Evolutionary conservation across 2,888 invertebrate species (phyloP).

Genomic region (Tortricodes alternella): DNA sequence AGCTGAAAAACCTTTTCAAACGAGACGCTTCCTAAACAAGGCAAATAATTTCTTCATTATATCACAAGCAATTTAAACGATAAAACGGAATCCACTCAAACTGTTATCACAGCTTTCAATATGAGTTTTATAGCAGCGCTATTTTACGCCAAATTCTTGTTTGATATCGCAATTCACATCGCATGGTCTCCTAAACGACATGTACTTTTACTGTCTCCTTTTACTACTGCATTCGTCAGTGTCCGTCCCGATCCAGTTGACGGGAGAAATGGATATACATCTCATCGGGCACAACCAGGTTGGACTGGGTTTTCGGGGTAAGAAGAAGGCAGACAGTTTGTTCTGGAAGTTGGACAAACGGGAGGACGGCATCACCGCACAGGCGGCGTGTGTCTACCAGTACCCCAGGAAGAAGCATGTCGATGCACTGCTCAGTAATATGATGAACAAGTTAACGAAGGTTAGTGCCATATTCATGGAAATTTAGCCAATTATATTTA

Average conservation of each 20-base stretch:
- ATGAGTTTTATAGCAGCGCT: background rate
- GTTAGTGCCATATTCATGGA: conserved; percentile 32
- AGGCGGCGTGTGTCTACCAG: conserved; percentile 38
- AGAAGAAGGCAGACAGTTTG: background rate
- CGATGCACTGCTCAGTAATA: conserved; percentile 49
- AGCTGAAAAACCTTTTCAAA: background rate
- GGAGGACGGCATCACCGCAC: too few relatives aligned
- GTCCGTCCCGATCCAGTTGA: conserved; percentile 19
- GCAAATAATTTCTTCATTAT: background rate
- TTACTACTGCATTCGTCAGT: background rate
- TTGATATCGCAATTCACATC: background rate
- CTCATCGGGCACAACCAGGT: background rate
- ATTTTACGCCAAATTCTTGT: background rate
- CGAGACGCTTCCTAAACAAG: background rate
- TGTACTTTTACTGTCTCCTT: background rate
- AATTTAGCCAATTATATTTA: too few relatives aligned
- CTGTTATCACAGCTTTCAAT: conserved; percentile 40
- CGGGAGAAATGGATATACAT: conserved; percentile 23
- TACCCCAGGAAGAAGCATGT: conserved; percentile 46
- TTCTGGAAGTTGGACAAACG: too few relatives aligned
- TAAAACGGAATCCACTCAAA: conserved; percentile 36
- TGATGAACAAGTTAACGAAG: conserved; percentile 57
- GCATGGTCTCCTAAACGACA: background rate
- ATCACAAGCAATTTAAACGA: background rate
- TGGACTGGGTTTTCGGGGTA: background rate